Conservation (phyloP, 2,888 invertebrate genomes). For the Trisateles emortualis region DNA sequence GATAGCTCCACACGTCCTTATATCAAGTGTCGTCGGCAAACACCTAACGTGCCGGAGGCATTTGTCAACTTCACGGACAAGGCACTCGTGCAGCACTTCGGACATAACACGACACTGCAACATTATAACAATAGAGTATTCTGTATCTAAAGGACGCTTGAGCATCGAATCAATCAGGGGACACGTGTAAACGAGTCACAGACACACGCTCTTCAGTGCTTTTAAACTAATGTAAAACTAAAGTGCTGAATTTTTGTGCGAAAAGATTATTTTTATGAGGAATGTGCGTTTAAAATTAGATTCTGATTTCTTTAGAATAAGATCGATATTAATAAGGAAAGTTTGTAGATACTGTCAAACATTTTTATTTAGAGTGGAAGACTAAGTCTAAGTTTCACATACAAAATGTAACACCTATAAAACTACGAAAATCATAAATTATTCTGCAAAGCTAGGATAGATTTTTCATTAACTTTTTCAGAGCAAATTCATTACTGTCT, state of each 20-base stretch:
- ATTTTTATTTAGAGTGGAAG: too few species aligned
- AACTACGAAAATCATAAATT: too few species aligned
- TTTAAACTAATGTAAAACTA: slow-evolving; percentile 1
- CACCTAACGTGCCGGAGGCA: slow-evolving; percentile 65
- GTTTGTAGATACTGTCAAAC: too few species aligned
- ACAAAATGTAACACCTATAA: too few species aligned
- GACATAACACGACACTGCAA: slow-evolving; percentile 53
- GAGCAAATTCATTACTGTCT: too few species aligned
- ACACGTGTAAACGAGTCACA: slow-evolving; percentile 41
- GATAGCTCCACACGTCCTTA: slow-evolving; percentile 50
- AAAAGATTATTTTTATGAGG: too few species aligned
- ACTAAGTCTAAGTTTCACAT: too few species aligned
- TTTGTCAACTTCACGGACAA: slow-evolving; percentile 77
- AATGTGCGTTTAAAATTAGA: too few species aligned
- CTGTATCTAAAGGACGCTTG: slow-evolving; percentile 39
- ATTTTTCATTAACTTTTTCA: too few species aligned
- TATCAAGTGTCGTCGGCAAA: slow-evolving; percentile 66
- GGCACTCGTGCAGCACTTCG: slow-evolving; percentile 53
- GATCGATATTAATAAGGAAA: too few species aligned
- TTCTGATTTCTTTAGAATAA: too few species aligned
- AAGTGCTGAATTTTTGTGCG: not conserved
- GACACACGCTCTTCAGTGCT: slow-evolving; percentile 30
- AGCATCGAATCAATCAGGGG: slow-evolving; percentile 45
- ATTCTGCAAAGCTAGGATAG: too few species aligned
- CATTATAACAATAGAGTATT: slow-evolving; percentile 45